Percentiles rank a stretch among this genome's conserved stretches.
These are phyloP conservation scores for Beris morrisii DNA, from an alignment of 2,888 invertebrate genomes.

Conservation along the genomic window DNA sequence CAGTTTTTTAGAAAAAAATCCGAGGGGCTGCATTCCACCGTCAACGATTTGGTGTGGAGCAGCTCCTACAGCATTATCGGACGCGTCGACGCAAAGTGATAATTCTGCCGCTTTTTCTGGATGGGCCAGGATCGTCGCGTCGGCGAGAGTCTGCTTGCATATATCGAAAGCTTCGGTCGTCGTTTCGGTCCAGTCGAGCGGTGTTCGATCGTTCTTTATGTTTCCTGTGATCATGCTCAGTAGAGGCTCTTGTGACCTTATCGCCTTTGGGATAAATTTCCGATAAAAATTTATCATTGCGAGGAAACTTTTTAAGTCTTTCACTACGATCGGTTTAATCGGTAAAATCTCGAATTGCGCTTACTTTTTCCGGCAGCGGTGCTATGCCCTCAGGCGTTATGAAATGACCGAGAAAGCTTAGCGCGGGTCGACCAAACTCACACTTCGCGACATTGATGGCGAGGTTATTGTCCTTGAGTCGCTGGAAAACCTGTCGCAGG, in stretches of 20 bases:
- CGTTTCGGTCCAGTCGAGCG: not conserved
- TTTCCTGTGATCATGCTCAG: not conserved
- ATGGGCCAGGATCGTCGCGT: not conserved
- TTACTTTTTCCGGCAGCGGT: not conserved
- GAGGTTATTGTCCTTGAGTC: constrained; percentile 39
- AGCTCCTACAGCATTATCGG: not conserved
- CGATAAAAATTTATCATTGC: constrained; percentile 2
- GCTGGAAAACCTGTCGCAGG: constrained; percentile 36
- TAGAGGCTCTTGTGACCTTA: not conserved
- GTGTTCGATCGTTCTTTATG: not conserved
- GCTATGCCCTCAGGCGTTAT: not conserved
- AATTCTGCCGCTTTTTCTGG: not conserved
- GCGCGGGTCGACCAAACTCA: constrained; percentile 22
- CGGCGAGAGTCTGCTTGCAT: not conserved
- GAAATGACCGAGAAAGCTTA: too few relatives aligned
- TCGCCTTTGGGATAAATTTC: not conserved
- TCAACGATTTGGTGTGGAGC: not conserved
- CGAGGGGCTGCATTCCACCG: not conserved
- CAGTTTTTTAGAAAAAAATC: too few relatives aligned
- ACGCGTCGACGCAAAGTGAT: not conserved
- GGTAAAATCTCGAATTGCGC: not conserved
- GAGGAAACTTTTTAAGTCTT: not conserved
- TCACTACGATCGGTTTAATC: too few relatives aligned
- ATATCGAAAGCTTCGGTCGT: not conserved
- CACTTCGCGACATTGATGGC: constrained; percentile 37